Conservation (phyloP, 2,888 invertebrate species). For the Heliconius ismenius region DNA sequence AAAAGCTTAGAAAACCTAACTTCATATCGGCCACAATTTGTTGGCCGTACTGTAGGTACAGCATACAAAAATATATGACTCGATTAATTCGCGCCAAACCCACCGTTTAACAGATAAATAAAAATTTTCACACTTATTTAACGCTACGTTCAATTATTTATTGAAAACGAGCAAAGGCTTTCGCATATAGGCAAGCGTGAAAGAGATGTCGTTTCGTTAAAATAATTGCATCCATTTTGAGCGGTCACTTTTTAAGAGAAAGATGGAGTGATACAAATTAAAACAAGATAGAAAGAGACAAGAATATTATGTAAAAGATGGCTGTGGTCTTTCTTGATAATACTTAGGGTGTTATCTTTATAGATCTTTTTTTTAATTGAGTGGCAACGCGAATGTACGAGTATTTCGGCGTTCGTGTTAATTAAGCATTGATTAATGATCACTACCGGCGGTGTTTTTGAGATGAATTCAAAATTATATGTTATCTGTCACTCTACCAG, state of each 20-base stretch:
- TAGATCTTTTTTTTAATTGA: constrained; percentile 71
- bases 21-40: no score
- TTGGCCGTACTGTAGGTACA: constrained; percentile 16
- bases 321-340: constrained; percentile 48
- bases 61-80: constrained; percentile 51
- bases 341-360: constrained; percentile 71
- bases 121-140: constrained; percentile 57
- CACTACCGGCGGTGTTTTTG: constrained; percentile 49
- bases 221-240: constrained; percentile 40
- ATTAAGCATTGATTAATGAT: constrained; percentile 74
- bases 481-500: constrained; percentile 20
- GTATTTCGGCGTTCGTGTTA: constrained; percentile 60
- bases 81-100: constrained; percentile 55
- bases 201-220: constrained; percentile 53
- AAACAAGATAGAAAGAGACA: constrained; percentile 49
- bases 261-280: constrained; percentile 39
- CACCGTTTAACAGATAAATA: constrained; percentile 51
- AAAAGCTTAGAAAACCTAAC: no score
- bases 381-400: constrained; percentile 66
- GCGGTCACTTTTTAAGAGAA: constrained; percentile 41
- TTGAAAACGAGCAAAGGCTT: constrained; percentile 42
- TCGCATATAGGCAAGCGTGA: constrained; percentile 49
- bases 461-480: constrained; percentile 34
- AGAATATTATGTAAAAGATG: constrained; percentile 52
- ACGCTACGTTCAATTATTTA: constrained; percentile 54